Evolutionary conservation across 2,888 invertebrate species (phyloP).

Genomic region (Petrolisthes manimaculis): DNA sequence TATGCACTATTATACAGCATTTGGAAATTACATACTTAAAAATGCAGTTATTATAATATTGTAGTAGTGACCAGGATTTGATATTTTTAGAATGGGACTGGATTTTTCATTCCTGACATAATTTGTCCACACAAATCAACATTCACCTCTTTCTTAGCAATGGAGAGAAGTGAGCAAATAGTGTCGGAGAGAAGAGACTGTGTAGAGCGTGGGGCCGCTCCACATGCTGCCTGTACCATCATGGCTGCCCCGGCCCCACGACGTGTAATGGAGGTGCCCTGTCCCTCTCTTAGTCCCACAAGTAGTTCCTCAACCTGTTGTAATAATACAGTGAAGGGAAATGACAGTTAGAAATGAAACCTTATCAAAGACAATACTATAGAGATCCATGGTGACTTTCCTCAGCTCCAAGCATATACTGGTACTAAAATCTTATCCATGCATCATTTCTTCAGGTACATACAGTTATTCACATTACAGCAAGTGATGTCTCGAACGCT

Average conservation of each 20-base stretch:
- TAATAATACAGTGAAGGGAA: not conserved
- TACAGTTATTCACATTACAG: too few species aligned
- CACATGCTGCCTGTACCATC: constrained; percentile 81
- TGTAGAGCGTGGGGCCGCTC: constrained; percentile 73
- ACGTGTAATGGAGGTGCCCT: constrained; percentile 75
- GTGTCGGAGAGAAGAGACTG: constrained; percentile 27
- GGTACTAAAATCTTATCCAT: too few species aligned
- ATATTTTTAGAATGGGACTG: too few species aligned
- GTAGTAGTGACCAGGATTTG: too few species aligned
- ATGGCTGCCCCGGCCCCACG: constrained; percentile 84
- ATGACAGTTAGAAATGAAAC: not conserved
- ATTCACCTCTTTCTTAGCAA: constrained; percentile 33
- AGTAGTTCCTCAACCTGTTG: constrained; percentile 67
- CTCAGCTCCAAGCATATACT: too few species aligned
- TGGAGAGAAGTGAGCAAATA: constrained; percentile 20
- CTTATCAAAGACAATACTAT: not conserved
- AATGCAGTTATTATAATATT: too few species aligned
- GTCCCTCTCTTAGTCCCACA: constrained; percentile 67
- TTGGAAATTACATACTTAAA: too few species aligned
- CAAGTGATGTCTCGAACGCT: too few species aligned
- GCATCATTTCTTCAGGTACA: too few species aligned
- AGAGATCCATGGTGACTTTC: not conserved
- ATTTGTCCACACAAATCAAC: too few species aligned
- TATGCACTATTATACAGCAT: too few species aligned
- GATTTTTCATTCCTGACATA: too few species aligned